These are phyloP conservation scores for Rhadinocentrus ornatus DNA, from an alignment of 2,797 vertebrate species.

Conservation along the genomic window DNA sequence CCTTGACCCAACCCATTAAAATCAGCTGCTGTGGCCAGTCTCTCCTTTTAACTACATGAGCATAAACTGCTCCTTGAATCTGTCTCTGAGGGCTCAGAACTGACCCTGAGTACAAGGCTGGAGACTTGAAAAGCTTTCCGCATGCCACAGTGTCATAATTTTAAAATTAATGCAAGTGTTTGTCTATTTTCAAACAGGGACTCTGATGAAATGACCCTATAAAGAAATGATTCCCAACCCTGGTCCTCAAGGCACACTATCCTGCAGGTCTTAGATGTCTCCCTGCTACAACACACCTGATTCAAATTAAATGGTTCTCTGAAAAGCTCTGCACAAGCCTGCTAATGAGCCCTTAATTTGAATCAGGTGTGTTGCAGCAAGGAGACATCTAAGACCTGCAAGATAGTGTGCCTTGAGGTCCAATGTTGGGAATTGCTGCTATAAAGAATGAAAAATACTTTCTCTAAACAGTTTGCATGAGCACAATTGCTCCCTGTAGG, in stretches of 20 bases:
- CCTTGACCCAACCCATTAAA: constrained; percentile 11
- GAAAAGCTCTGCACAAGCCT: too few relatives aligned
- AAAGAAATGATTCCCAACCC: too few relatives aligned
- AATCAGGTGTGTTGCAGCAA: too few relatives aligned
- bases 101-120: constrained; percentile 65
- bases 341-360: too few relatives aligned
- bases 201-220: constrained; percentile 63
- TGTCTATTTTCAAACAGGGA: constrained; percentile 65
- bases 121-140: constrained; percentile 26
- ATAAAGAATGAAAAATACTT: constrained; percentile 67
- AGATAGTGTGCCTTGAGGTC: too few relatives aligned
- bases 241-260: too few relatives aligned
- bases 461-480: constrained; percentile 63
- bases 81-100: constrained; percentile 11
- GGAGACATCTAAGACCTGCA: too few relatives aligned
- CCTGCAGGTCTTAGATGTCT: too few relatives aligned
- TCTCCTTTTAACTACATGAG: constrained; percentile 14
- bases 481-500: constrained; percentile 64
- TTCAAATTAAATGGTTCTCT: too few relatives aligned
- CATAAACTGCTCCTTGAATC: constrained; percentile 9
- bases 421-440: too few relatives aligned
- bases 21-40: constrained; percentile 11
- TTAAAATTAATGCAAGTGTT: constrained; percentile 56
- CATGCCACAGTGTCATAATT: constrained; percentile 52
- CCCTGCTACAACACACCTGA: too few relatives aligned